phyloP scores from a whole-genome alignment of 2,888 invertebrate genomes.

The Crematogaster levior region DNA sequence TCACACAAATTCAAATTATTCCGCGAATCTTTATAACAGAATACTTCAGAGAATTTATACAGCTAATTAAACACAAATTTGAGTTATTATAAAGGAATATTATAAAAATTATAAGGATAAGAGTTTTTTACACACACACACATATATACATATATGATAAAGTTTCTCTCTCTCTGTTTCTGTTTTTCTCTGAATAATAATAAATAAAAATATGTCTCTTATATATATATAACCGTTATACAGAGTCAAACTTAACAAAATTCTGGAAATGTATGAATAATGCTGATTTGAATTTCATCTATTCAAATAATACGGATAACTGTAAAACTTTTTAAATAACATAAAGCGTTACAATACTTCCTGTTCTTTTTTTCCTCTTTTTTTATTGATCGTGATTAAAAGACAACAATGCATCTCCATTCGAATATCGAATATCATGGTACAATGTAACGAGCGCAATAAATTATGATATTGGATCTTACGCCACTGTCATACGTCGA shows the following conservation, averaged over 20 bases:
- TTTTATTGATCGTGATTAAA: neutral
- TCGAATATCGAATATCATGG: too few species aligned
- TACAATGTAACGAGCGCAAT: neutral
- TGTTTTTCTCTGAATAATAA: neutral
- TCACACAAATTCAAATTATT: neutral
- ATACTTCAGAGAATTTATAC: neutral
- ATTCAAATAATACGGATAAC: neutral
- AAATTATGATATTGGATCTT: slow-evolving; percentile 27
- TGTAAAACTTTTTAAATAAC: slow-evolving; percentile 6
- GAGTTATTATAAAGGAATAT: too few species aligned
- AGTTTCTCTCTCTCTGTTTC: neutral
- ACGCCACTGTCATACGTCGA: slow-evolving; percentile 10
- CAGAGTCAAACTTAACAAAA: too few species aligned
- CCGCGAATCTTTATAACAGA: neutral
- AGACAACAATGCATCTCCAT: too few species aligned
- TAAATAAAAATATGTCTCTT: neutral
- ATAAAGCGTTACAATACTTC: neutral
- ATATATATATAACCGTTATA: too few species aligned
- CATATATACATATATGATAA: too few species aligned
- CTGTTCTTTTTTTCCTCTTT: neutral
- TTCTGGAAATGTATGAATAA: neutral
- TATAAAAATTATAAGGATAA: neutral
- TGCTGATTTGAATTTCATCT: neutral
- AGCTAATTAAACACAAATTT: neutral
- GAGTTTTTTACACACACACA: too few species aligned